Percentiles rank a stretch among this genome's conserved stretches.
phyloP scores from a whole-genome alignment of 2,113 vertebrate genomes.

The Sialia sialis region DNA sequence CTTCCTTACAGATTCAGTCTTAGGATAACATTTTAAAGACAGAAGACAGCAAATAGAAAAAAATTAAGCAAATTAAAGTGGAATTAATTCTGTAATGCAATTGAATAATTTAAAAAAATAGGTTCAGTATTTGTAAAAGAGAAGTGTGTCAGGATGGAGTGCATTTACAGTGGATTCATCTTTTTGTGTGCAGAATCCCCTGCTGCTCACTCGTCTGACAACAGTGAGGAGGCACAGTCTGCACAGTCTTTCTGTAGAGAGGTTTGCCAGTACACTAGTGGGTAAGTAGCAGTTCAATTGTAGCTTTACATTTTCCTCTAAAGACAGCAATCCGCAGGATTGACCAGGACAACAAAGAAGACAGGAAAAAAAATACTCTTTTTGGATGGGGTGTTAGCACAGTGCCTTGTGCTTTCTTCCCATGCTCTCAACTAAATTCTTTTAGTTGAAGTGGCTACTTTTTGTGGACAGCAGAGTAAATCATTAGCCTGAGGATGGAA shows the following conservation, averaged over 20 bases:
- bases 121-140: background rate
- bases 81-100: background rate
- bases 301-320: background rate
- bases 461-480: background rate
- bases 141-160: background rate
- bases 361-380: background rate
- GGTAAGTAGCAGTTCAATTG: constrained; percentile 69
- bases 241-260: constrained; percentile 80
- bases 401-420: background rate
- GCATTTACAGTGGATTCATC: background rate
- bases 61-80: background rate
- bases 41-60: background rate
- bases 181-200: constrained; percentile 71
- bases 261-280: constrained; percentile 76
- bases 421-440: background rate
- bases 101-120: background rate
- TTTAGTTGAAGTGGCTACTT: background rate
- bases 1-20: background rate
- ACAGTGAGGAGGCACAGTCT: constrained; percentile 80
- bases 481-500: background rate
- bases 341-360: background rate
- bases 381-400: background rate
- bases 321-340: background rate
- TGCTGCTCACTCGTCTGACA: constrained; percentile 66
- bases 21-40: background rate